Conservation (phyloP, 2,113 vertebrate genomes). For the Colossoma macropomum region DNA sequence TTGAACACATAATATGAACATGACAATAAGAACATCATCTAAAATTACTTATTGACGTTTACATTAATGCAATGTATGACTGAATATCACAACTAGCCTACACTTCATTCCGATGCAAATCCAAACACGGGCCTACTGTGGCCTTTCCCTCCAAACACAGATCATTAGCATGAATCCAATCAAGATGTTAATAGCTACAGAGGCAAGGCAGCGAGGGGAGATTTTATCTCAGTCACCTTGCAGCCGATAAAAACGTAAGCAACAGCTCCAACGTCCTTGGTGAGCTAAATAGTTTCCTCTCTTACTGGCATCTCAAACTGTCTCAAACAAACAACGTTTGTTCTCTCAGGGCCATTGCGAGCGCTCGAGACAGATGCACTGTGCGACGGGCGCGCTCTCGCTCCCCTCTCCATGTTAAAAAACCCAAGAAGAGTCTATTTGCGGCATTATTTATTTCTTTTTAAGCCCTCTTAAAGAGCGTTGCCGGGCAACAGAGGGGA, state of each 20-base stretch:
- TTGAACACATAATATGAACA: too few species aligned
- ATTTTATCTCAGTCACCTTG: neutral
- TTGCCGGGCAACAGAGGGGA: slow-evolving; percentile 62
- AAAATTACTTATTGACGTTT: too few species aligned
- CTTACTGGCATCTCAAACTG: neutral
- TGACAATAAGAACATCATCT: too few species aligned
- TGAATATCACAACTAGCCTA: neutral
- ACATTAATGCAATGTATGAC: too few species aligned
- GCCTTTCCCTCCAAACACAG: neutral
- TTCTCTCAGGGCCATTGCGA: neutral
- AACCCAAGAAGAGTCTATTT: slow-evolving; percentile 53
- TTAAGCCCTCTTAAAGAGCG: slow-evolving; percentile 60
- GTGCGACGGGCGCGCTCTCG: slow-evolving; percentile 5
- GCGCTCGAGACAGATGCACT: slow-evolving; percentile 14
- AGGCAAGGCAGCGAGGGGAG: neutral
- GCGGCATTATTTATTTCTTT: slow-evolving; percentile 60
- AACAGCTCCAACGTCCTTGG: neutral
- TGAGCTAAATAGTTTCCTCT: neutral
- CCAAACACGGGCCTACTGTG: neutral
- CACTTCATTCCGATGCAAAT: neutral
- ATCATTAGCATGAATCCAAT: neutral
- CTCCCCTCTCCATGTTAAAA: slow-evolving; percentile 43
- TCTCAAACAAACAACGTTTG: neutral
- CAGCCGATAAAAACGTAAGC: neutral
- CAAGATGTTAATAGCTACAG: neutral